These are phyloP conservation scores for Pegea sp. DNA, from an alignment of 23 tunicate species.

Conservation along the genomic window DNA sequence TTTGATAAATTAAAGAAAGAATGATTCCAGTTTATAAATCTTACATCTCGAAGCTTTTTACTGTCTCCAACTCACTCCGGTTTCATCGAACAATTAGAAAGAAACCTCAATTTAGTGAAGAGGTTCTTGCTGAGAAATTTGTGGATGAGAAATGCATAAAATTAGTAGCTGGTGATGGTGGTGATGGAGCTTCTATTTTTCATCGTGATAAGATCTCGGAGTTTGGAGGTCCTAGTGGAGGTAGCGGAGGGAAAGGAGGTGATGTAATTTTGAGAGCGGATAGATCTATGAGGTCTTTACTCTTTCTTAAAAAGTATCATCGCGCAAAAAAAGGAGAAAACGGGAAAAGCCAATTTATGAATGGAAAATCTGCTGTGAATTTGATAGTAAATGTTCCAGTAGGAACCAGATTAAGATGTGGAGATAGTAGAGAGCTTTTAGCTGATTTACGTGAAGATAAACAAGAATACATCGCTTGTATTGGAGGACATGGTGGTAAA, in stretches of 20 bases:
- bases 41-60: no score
- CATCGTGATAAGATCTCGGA: slow-evolving; percentile 34
- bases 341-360: slow-evolving; percentile 21
- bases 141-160: slow-evolving; percentile 32
- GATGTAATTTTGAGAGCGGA: slow-evolving; percentile 55
- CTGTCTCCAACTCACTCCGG: no score
- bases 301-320: slow-evolving; percentile 10
- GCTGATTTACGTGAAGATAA: slow-evolving; percentile 30
- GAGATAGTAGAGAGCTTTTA: slow-evolving; percentile 18
- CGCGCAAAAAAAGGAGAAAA: slow-evolving; percentile 29
- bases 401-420: slow-evolving; percentile 32
- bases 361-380: slow-evolving; percentile 34
- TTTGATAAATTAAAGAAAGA: no score
- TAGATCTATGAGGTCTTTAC: slow-evolving; percentile 19
- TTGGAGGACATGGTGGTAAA: slow-evolving; percentile 81
- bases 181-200: slow-evolving; percentile 68
- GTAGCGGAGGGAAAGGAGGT: slow-evolving; percentile 80
- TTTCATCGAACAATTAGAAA: not conserved
- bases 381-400: slow-evolving; percentile 42
- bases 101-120: slow-evolving; percentile 15
- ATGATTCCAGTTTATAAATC: no score
- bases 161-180: slow-evolving; percentile 53
- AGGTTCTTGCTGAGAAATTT: slow-evolving; percentile 29
- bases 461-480: slow-evolving; percentile 23
- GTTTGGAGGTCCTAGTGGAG: slow-evolving; percentile 75